Evolutionary conservation across 2,888 invertebrate genomes (phyloP), one percentile per base, ranked within the genome.

Genomic region (Ochlodes sylvanus): DNA sequence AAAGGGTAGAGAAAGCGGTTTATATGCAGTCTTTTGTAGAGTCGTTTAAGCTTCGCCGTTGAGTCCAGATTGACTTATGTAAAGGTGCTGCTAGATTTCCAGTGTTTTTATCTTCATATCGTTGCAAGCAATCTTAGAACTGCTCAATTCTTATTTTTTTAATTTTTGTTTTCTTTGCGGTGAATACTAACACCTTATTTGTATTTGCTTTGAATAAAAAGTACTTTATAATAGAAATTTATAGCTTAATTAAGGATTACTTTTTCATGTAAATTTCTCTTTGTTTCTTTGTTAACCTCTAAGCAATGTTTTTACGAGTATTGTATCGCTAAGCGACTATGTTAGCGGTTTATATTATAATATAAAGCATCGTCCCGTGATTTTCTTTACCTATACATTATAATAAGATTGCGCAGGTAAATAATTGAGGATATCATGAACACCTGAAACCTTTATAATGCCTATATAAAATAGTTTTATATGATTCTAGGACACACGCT

Each of bases 1-100:
- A 4, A 27, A 5, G 5, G 27, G 52, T 52, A 52, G 5, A 21
- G 12, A 32, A 34, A 50, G 27, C 5, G 32, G 44, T 17, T 61
- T 61, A 50, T 7, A 47, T 61, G 61, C 61, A 61, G 61, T 61
- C 61, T 61, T 61, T 50, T 47, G 17, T 61, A 38, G 56, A 10
- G 27, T 38, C 47, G 15, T 61, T 47, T 42, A 42, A 50, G 34
- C 47, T 32, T 50, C 17, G 47, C 34, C 32, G 47, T 61, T 34
- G 56, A 61, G 47, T 19, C 32, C 12, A 5, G 32, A 34, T n/a
- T 61, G 34, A 47, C 32, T 61, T 61, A 61, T 50, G n/a, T 61
- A 61, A 61, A 50, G 50, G 17, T 32, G 47, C 34, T 10, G 21
- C 41, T 1, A 5, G 2, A 5, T 27, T 27, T 27, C 5, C 27